Evolutionary conservation across 2,113 vertebrate species (phyloP).

Genomic region (Sciurus niger): DNA sequence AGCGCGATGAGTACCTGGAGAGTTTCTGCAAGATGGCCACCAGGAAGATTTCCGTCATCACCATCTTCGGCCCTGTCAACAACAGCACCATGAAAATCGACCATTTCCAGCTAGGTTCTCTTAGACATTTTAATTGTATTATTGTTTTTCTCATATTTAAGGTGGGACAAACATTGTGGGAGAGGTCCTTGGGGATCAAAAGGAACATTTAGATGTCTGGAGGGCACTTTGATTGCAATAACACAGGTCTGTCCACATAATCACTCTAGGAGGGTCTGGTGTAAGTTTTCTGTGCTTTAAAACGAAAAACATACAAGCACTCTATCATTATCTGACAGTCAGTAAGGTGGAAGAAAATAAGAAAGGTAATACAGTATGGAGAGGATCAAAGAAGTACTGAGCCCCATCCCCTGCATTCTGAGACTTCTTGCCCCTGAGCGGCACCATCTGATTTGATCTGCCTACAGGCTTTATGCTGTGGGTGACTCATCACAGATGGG

Average conservation of each 20-base stretch:
- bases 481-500: slow-evolving; percentile 43
- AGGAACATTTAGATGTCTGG: neutral
- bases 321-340: slow-evolving; percentile 50
- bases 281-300: slow-evolving; percentile 66
- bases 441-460: neutral
- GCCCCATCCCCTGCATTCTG: neutral
- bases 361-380: neutral
- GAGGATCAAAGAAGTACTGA: neutral
- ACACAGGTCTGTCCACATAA: slow-evolving; percentile 4
- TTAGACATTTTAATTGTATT: slow-evolving; percentile 64
- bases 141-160: slow-evolving; percentile 29
- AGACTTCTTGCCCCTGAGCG: neutral
- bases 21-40: slow-evolving; percentile 99
- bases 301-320: slow-evolving; percentile 54
- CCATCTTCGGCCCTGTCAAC: slow-evolving; percentile 95
- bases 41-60: slow-evolving; percentile 96
- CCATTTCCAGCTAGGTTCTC: slow-evolving; percentile 98
- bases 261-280: slow-evolving; percentile 44
- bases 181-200: neutral
- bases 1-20: slow-evolving; percentile 97
- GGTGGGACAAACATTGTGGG: neutral
- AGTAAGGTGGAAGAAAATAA: slow-evolving; percentile 50
- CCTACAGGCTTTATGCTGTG: neutral
- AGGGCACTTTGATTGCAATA: slow-evolving; percentile 41
- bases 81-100: slow-evolving; percentile 99